Percentiles rank a stretch among this genome's conserved stretches.
Conservation (phyloP, 2,888 invertebrate genomes). For the Lasius platythorax region DNA sequence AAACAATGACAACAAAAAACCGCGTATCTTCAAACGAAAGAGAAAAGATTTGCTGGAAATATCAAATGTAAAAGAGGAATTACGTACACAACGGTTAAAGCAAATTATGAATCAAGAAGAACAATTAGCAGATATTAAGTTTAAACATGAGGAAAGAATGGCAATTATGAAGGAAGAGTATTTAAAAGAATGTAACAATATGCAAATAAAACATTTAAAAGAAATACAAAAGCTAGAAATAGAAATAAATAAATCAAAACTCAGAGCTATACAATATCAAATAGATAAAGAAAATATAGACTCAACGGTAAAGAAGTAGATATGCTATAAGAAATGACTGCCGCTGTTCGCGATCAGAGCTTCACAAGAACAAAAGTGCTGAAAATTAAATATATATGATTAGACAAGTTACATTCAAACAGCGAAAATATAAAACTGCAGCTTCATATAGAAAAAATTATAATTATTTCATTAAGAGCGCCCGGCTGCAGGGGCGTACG, state of each 20-base stretch:
- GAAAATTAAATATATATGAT: too few species aligned
- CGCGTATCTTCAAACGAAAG: neutral
- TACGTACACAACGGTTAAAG: neutral
- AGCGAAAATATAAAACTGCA: too few species aligned
- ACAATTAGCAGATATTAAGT: neutral
- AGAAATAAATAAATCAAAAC: neutral
- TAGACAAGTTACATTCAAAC: too few species aligned
- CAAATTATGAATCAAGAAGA: neutral
- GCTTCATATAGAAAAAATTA: too few species aligned
- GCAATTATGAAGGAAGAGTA: neutral
- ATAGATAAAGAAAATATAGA: neutral
- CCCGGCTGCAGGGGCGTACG: too few species aligned
- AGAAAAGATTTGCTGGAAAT: neutral
- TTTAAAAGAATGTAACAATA: neutral
- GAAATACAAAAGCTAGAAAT: neutral
- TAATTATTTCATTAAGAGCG: too few species aligned
- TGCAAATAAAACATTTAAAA: constrained; percentile 4
- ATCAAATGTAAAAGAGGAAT: neutral
- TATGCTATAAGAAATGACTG: too few species aligned
- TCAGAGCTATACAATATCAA: neutral
- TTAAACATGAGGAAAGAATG: neutral
- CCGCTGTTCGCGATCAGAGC: too few species aligned
- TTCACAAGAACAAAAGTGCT: too few species aligned
- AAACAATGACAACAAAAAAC: too few species aligned
- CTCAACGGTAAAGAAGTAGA: too few species aligned